Base-by-base conservation (phyloP, 1,140 invertebrate genomes). In the Hormaphis cornu region DNA sequence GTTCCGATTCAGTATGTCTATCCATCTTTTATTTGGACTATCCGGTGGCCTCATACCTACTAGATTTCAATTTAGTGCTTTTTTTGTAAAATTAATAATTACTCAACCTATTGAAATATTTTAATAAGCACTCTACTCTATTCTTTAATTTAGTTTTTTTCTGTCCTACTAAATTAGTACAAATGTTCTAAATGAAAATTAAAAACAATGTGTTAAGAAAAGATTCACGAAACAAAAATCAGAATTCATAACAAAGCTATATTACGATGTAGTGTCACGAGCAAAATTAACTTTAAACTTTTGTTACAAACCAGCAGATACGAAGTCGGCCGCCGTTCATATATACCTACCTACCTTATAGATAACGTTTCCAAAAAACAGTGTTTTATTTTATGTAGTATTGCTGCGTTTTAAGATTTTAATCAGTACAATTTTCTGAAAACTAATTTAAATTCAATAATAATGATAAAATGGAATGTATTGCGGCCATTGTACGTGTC, bases 371-470 rank as follows among this genome's bases (percentile, higher is more conserved):
- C n/a, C n/a, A n/a, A n/a, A 8, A 20, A 53, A 33, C 16, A 26
- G 28, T 53, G 52, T 33, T 53, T 35, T 35, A 54, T 54, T 18
- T 20, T 18, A 1, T 12, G 22, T 18, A 54, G 20, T 54, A 54
- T 35, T 54, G 28, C 12, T 8, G n/a, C n/a, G 50, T 52, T 52
- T 20, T 30, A 53, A 54, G 33, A 54, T 35, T 54, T 54, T 54
- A 54, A 54, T 33, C n/a, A 20, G 52, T 54, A 26, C 28, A 26
- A 54, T 54, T 54, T 52, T 54, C 52, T 3, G 26, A 54, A 54
- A 54, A 20, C 30, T 54, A 54, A 54, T 54, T 20, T 33, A 54
- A 54, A 18, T n/a, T 53, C 50, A 28, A 52, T 26, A 28, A 52
- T 28, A 52, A 14, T 52, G 50, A 52, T 28, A 52, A 35, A 54